Conservation (phyloP, 2,113 vertebrate genomes). For the Syngnathus floridae region DNA sequence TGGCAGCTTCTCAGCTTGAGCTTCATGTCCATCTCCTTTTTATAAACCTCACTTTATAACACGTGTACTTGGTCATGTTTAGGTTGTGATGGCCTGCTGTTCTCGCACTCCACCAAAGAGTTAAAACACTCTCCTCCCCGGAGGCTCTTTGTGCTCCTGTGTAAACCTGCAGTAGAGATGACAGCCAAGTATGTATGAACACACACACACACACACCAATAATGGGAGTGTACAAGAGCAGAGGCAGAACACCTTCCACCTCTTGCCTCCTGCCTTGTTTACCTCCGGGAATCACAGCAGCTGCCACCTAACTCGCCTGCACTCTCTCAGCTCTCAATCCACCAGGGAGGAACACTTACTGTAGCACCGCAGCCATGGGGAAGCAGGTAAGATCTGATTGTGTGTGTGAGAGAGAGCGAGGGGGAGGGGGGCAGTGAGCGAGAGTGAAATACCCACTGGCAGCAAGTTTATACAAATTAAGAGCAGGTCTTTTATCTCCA, state of each 20-base stretch:
- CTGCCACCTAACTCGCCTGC: constrained; percentile 31
- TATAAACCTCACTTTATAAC: too few relatives aligned
- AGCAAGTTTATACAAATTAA: constrained; percentile 22
- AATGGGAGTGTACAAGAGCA: constrained; percentile 47
- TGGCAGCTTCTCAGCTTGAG: constrained; percentile 18
- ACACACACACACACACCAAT: constrained; percentile 10
- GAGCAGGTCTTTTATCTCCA: background rate
- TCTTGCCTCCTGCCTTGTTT: constrained; percentile 53
- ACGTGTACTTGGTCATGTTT: background rate
- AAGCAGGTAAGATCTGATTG: constrained; percentile 62
- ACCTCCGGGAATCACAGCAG: constrained; percentile 49
- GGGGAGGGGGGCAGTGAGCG: background rate
- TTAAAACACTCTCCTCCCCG: constrained; percentile 31
- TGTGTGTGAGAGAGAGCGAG: background rate
- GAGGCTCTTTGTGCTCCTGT: constrained; percentile 49
- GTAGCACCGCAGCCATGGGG: constrained; percentile 51
- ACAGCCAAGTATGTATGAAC: constrained; percentile 52
- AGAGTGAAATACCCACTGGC: background rate
- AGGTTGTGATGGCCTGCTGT: background rate
- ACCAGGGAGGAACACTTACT: constrained; percentile 34
- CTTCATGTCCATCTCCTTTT: background rate
- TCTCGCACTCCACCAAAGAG: constrained; percentile 28
- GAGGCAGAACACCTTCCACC: constrained; percentile 58
- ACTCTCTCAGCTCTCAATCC: constrained; percentile 35
- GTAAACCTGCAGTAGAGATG: constrained; percentile 61